phyloP scores from a whole-genome alignment of 2,888 invertebrate species.

The Notodonta ziczac region DNA sequence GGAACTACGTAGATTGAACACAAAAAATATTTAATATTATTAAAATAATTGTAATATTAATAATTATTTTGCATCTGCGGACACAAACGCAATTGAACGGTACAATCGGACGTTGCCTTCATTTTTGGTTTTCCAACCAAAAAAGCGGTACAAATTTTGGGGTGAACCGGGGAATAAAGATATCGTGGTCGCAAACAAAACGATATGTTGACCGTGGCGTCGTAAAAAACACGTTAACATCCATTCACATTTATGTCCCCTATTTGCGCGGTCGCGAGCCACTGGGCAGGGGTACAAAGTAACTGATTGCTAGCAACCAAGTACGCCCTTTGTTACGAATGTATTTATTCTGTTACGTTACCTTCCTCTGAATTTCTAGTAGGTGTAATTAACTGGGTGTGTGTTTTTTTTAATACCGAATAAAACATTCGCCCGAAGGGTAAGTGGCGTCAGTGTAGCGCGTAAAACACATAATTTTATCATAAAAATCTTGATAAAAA shows the following conservation, averaged over 20 bases:
- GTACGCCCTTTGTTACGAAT: constrained; percentile 48
- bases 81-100: too few relatives aligned
- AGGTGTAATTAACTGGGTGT: too few relatives aligned
- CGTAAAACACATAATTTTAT: too few relatives aligned
- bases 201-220: constrained; percentile 77
- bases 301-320: constrained; percentile 73
- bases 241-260: constrained; percentile 82
- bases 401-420: too few relatives aligned
- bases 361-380: background rate
- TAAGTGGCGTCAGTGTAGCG: too few relatives aligned
- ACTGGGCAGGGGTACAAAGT: constrained; percentile 71
- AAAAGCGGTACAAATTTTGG: constrained; percentile 62
- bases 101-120: constrained; percentile 11
- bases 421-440: too few relatives aligned
- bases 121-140: constrained; percentile 33
- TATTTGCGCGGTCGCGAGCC: constrained; percentile 71
- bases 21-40: too few relatives aligned
- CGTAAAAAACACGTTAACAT: constrained; percentile 85
- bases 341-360: constrained; percentile 5
- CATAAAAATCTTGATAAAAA: too few relatives aligned
- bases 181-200: constrained; percentile 80
- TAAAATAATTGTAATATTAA: too few relatives aligned
- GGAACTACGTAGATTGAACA: too few relatives aligned
- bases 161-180: constrained; percentile 73
- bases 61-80: too few relatives aligned